A percentile compares a stretch with the other conserved stretches of the same genome.
Evolutionary conservation across 2,113 vertebrate species (phyloP).

Genomic region (Leptosomus discolor): DNA sequence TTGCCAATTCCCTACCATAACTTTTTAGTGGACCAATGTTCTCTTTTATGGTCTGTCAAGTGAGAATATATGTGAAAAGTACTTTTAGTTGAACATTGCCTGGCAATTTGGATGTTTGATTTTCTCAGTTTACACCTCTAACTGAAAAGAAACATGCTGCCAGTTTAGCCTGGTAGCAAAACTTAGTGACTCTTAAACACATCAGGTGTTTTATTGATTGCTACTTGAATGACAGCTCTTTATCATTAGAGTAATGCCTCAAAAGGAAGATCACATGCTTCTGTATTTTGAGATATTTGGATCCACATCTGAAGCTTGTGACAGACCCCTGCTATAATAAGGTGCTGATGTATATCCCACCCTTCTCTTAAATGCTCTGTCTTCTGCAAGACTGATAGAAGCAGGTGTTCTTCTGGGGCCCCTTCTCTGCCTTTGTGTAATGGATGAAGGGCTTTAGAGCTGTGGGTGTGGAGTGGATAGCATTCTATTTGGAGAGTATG

Average conservation of each 20-base stretch:
- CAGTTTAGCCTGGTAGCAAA: not conserved
- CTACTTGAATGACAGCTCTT: not conserved
- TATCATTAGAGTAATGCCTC: not conserved
- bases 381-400: not conserved
- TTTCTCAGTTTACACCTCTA: slow-evolving; percentile 28
- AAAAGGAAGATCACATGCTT: not conserved
- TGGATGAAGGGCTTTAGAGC: not conserved
- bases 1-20: slow-evolving; percentile 44
- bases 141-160: slow-evolving; percentile 23
- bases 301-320: not conserved
- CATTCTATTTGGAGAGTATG: not conserved
- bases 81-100: slow-evolving; percentile 34
- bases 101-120: not conserved
- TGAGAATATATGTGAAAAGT: slow-evolving; percentile 45
- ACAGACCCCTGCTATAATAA: not conserved
- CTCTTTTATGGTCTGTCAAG: slow-evolving; percentile 65
- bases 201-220: not conserved
- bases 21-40: slow-evolving; percentile 73
- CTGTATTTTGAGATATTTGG: not conserved
- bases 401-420: not conserved
- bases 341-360: not conserved
- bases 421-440: not conserved
- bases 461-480: not conserved
- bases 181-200: not conserved
- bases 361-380: not conserved